These are phyloP conservation scores for Gonocerus acuteangulatus DNA, from an alignment of 2,888 invertebrate species.

Conservation along the genomic window DNA sequence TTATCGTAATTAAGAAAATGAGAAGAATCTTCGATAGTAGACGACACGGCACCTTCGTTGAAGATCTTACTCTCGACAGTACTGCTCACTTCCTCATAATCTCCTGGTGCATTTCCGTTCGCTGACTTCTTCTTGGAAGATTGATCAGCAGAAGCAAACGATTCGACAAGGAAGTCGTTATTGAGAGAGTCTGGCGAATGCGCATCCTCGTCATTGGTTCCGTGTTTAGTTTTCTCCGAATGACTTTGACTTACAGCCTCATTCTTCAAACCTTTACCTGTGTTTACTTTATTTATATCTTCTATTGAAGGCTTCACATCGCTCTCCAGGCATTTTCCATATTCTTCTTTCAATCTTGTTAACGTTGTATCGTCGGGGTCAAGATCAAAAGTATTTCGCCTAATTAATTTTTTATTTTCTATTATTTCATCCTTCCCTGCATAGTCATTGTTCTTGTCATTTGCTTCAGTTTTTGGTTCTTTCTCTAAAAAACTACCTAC, in stretches of 20 bases:
- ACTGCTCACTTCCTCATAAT: neutral
- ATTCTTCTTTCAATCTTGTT: constrained; percentile 47
- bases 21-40: neutral
- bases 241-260: neutral
- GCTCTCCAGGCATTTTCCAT: constrained; percentile 46
- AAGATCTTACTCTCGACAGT: neutral
- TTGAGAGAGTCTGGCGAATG: constrained; percentile 41
- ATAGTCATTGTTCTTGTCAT: neutral
- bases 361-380: constrained; percentile 45
- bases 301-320: neutral
- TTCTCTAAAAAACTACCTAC: constrained; percentile 3
- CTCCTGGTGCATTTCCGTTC: neutral
- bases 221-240: neutral
- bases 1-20: neutral
- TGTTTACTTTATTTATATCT: constrained; percentile 1
- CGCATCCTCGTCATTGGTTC: constrained; percentile 36
- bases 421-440: constrained; percentile 10
- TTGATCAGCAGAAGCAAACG: neutral
- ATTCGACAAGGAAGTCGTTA: constrained; percentile 37
- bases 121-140: neutral
- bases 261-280: neutral
- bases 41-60: neutral
- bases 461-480: constrained; percentile 8
- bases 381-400: constrained; percentile 47
- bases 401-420: constrained; percentile 39